Percentiles rank a stretch among this genome's conserved stretches.
Evolutionary conservation across 1,140 invertebrate species (phyloP).

Genomic region (Venustaconcha ellipsiformis): DNA sequence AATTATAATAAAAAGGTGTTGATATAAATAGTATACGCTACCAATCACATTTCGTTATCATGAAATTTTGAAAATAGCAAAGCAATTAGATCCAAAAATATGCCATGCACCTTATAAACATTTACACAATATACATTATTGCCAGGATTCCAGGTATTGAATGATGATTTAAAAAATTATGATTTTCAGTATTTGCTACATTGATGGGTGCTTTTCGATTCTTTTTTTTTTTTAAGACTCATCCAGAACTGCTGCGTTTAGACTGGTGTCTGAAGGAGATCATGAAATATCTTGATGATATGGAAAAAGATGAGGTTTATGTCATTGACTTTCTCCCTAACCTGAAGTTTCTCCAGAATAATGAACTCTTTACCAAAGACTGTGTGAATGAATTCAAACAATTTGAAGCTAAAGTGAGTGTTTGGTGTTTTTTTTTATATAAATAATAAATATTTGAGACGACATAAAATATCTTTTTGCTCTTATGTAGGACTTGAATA

Average conservation of each 20-base stretch:
- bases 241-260: conserved; percentile 15
- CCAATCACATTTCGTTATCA: no score
- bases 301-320: background rate
- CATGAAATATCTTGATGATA: background rate
- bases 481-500: no score
- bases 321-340: conserved; percentile 29
- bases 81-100: background rate
- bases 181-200: background rate
- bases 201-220: background rate
- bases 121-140: background rate
- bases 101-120: background rate
- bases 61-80: no score
- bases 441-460: background rate
- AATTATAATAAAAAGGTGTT: no score
- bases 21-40: no score
- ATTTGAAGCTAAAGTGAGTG: conserved; percentile 22
- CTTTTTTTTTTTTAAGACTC: conserved; percentile 13
- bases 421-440: background rate
- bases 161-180: background rate
- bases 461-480: no score
- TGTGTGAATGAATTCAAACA: conserved; percentile 16
- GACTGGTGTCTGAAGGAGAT: conserved; percentile 21
- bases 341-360: conserved; percentile 26
- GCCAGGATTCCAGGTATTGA: background rate
- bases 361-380: conserved; percentile 25